phyloP scores from a whole-genome alignment of 1,140 invertebrate genomes.

The Teleogryllus occipitalis region DNA sequence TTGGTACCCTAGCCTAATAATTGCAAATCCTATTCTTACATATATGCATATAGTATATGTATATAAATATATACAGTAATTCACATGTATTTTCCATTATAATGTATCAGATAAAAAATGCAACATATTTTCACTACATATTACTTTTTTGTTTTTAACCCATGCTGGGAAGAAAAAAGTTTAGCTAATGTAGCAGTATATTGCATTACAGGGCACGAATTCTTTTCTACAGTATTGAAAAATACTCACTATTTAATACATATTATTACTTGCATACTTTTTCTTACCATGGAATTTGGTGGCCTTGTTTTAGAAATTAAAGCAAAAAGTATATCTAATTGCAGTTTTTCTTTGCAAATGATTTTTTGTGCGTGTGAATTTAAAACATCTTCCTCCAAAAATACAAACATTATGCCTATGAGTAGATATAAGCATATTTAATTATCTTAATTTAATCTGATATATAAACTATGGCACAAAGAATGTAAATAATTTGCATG shows the following conservation, averaged over 20 bases:
- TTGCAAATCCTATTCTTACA: not conserved
- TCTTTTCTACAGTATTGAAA: not conserved
- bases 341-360: too few species aligned
- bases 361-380: too few species aligned
- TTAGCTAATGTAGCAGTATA: not conserved
- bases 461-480: too few species aligned
- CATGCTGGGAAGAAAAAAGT: not conserved
- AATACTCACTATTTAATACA: not conserved
- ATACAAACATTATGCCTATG: too few species aligned
- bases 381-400: too few species aligned
- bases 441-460: too few species aligned
- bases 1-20: not conserved
- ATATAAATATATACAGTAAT: not conserved
- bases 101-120: not conserved
- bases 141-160: not conserved
- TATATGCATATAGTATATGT: constrained; percentile 1
- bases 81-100: not conserved
- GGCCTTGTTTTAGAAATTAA: too few species aligned
- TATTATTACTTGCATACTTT: not conserved
- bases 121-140: not conserved
- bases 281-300: not conserved
- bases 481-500: too few species aligned
- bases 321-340: too few species aligned
- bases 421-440: too few species aligned
- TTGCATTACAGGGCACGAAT: not conserved